These are phyloP conservation scores for Ceratina australensis DNA, from an alignment of 1,140 invertebrate genomes.

Conservation along the genomic window DNA sequence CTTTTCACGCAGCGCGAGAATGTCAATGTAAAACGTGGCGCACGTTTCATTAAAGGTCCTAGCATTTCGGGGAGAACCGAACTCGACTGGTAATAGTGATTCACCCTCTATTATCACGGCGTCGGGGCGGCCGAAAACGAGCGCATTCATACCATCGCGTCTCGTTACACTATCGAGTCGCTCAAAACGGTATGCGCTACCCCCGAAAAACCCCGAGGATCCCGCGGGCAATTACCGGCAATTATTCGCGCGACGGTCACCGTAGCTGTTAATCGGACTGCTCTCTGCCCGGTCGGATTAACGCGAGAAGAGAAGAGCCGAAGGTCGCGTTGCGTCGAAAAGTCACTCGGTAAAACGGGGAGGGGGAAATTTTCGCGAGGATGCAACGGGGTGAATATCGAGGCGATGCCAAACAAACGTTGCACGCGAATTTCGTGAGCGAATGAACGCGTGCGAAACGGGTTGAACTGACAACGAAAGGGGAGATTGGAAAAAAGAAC, in stretches of 20 bases:
- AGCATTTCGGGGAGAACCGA: slow-evolving; percentile 9
- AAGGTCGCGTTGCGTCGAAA: slow-evolving; percentile 40
- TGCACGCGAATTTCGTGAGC: not conserved
- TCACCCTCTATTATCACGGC: slow-evolving; percentile 19
- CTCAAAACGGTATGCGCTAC: not conserved
- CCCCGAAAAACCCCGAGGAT: slow-evolving; percentile 6
- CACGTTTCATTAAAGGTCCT: slow-evolving; percentile 29
- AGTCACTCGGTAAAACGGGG: slow-evolving; percentile 2
- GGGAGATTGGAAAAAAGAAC: not conserved
- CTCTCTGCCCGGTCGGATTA: not conserved
- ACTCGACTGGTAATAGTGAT: not conserved
- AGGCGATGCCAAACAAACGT: slow-evolving; percentile 9
- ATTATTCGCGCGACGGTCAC: slow-evolving; percentile 17
- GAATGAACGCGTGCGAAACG: no score
- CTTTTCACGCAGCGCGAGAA: slow-evolving; percentile 57
- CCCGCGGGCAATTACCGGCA: slow-evolving; percentile 32
- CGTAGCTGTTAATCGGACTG: not conserved
- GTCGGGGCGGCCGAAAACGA: not conserved
- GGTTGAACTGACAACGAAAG: no score
- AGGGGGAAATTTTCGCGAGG: not conserved
- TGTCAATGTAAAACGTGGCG: slow-evolving; percentile 32
- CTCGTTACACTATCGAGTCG: not conserved
- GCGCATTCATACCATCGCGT: slow-evolving; percentile 1
- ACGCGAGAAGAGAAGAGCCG: not conserved
- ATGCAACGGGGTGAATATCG: not conserved